Percentiles rank a stretch among this genome's conserved stretches.
These are phyloP conservation scores for Cinclus cinclus DNA, from an alignment of 2,113 vertebrate genomes.

Conservation along the genomic window DNA sequence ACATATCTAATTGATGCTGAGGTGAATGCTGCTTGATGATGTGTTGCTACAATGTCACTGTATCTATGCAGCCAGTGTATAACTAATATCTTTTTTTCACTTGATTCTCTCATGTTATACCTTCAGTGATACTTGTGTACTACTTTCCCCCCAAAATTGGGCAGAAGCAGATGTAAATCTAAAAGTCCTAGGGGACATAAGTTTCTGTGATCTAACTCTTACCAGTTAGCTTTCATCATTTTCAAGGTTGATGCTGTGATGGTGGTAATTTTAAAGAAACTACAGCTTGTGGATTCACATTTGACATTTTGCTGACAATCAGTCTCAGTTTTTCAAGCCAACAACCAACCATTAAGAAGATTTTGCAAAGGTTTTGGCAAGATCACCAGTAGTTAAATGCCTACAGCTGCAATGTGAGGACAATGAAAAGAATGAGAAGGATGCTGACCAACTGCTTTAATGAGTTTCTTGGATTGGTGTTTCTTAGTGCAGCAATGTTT, in stretches of 20 bases:
- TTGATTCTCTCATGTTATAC: neutral
- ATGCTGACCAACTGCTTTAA: neutral
- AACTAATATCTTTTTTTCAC: neutral
- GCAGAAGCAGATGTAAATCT: neutral
- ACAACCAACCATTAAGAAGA: neutral
- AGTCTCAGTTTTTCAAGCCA: neutral
- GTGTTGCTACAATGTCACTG: neutral
- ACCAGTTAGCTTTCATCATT: neutral
- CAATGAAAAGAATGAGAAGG: neutral
- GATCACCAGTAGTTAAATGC: neutral
- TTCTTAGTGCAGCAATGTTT: neutral
- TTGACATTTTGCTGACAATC: neutral
- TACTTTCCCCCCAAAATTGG: neutral
- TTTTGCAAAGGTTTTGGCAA: slow-evolving; percentile 3
- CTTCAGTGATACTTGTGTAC: neutral
- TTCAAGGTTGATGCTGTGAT: neutral
- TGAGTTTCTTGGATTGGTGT: neutral
- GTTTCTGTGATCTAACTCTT: neutral
- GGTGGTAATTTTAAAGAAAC: neutral
- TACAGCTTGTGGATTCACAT: neutral
- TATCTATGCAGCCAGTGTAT: neutral
- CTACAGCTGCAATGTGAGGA: neutral
- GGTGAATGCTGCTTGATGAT: neutral
- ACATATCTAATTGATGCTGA: neutral
- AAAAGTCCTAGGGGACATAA: neutral